Percentiles rank a stretch among this genome's conserved stretches.
Evolutionary conservation across 2,797 vertebrate genomes (phyloP).

Genomic region (Orestias chungarensis): DNA sequence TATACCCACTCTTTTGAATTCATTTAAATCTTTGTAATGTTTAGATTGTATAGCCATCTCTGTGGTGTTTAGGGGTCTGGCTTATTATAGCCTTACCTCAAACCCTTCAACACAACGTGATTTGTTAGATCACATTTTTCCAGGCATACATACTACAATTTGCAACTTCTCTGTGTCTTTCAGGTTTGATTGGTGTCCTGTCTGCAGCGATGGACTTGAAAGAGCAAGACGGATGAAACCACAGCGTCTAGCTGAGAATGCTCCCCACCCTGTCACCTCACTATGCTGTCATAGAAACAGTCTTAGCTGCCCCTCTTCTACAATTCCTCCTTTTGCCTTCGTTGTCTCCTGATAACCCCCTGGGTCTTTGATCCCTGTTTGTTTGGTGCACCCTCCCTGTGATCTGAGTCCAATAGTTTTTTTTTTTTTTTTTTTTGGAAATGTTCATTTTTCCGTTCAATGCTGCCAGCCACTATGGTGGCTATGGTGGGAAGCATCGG

Average conservation of each 20-base stretch:
- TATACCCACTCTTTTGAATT: background rate
- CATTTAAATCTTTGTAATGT: background rate
- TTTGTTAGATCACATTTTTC: conserved; percentile 36
- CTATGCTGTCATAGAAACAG: conserved; percentile 64
- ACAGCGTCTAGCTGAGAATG: conserved; percentile 75
- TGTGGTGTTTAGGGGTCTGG: background rate
- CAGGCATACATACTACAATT: conserved; percentile 43
- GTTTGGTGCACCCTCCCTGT: conserved; percentile 48
- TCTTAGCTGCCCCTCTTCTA: conserved; percentile 49
- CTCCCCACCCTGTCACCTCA: conserved; percentile 49
- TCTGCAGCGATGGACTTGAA: conserved; percentile 71
- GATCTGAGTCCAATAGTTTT: conserved; percentile 65
- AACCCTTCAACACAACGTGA: conserved; percentile 22
- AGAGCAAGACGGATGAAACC: conserved; percentile 69
- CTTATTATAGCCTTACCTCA: background rate
- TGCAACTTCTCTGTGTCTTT: conserved; percentile 65
- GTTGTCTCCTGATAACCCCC: conserved; percentile 47
- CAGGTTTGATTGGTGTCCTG: conserved; percentile 71
- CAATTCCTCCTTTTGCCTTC: conserved; percentile 63
- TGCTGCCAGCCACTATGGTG: conserved; percentile 70
- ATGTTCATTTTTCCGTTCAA: conserved; percentile 74
- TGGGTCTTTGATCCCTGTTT: conserved; percentile 52
- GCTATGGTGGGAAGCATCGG: conserved; percentile 64
- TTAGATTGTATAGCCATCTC: background rate
- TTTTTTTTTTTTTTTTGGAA: conserved; percentile 73